Base-by-base conservation (phyloP, 2,888 invertebrate genomes). In the Orchesellides sinensis region DNA sequence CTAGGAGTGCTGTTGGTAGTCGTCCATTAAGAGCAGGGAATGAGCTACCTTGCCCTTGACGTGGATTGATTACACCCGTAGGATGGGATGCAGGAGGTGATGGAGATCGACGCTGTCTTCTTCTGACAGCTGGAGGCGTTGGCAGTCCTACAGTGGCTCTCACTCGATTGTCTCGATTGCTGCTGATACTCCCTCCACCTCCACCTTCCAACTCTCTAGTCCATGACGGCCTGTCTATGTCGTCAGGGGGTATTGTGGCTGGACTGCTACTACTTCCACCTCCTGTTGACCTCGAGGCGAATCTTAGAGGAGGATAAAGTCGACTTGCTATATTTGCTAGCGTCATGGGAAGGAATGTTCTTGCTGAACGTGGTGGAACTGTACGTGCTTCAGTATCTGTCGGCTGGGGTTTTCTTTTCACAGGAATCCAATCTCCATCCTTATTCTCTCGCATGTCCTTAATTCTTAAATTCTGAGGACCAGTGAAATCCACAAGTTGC, bases 1-100 rank as follows among this genome's bases (percentile, higher is more conserved):
- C 93, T 66, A 93, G 89, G 21, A 93, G 89, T 8, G 92, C 92
- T 0, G 91, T 90, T 0, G 92, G 92, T 1, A 88, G 59, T 19
- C 87, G 54, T 21, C 78, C 89, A 75, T 21, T 89, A 87, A 63
- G 52, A 32, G 73, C 29, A 4, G 68, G 66, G 21, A 66, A 80
- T 6, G 27, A 52, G 0, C 32, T 35, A n/a, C 73, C 68, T 1
- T 70, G 35, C 72, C n/a, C 54, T 52, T 32, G 54, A 32, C 21
- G 19, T 32, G 19, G 72, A 40, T 35, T 72, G 10, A 21, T 72
- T 23, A 12, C 40, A 72, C 77, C 29, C 0, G 75, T 59, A n/a
- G n/a, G n/a, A n/a, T n/a, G n/a, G n/a, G n/a, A n/a, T 0, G 87
- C 81, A 3, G 87, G 88, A 10, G 87, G 88, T 14, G 86, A 87